phyloP scores from a whole-genome alignment of 2,113 vertebrate species.

The Tragelaphus scriptus region DNA sequence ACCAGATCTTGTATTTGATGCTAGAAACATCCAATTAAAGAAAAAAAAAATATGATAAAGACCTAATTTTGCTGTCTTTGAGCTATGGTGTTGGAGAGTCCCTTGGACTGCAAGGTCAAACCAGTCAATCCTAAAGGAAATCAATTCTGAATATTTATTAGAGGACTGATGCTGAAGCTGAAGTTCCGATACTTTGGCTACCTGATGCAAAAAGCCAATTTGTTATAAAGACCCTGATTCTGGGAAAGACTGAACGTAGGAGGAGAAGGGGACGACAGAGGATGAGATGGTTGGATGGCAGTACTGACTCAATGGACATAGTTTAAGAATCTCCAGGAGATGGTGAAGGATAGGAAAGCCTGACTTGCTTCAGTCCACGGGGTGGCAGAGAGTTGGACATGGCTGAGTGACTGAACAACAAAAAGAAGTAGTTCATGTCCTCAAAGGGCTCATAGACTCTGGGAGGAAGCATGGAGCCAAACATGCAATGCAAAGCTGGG shows the following conservation, averaged over 20 bases:
- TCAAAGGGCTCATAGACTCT: background rate
- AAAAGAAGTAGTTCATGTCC: too few relatives aligned
- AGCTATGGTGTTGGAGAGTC: background rate
- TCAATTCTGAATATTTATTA: background rate
- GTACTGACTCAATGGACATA: background rate
- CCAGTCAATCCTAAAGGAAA: background rate
- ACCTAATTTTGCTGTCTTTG: background rate
- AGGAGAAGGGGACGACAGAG: background rate
- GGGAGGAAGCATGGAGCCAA: background rate
- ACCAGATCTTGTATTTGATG: background rate
- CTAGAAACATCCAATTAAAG: background rate
- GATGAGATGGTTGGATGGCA: background rate
- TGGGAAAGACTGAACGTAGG: background rate
- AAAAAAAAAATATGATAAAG: background rate
- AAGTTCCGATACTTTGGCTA: background rate
- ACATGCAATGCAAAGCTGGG: background rate
- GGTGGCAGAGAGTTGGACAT: fast-evolving
- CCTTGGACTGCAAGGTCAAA: background rate
- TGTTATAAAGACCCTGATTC: background rate
- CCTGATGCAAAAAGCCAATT: background rate
- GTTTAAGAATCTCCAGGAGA: background rate
- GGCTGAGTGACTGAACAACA: background rate
- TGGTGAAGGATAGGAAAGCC: background rate
- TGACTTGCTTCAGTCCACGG: background rate
- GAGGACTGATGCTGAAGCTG: background rate